Evolutionary conservation across 2,888 invertebrate species (phyloP), one percentile per base, ranked within the genome.

Genomic region (Dendrolimus houi): DNA sequence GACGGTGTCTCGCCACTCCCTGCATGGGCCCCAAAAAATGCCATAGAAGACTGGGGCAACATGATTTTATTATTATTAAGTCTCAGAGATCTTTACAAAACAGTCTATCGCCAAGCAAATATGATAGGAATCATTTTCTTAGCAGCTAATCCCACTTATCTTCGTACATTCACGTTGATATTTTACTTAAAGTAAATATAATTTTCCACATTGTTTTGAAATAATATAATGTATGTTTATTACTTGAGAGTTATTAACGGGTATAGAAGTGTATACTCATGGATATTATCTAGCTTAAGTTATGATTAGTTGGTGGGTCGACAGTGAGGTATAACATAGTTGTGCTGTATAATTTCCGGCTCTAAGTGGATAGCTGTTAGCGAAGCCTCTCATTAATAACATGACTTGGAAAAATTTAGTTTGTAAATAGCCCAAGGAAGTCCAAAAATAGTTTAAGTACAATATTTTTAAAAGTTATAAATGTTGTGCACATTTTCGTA

Each of bases 281-380:
- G 47, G 9, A 47, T 47, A 12, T 47, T 10, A 47, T 47, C 12
- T 47, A 10, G 6, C 47, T 8, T 47, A 47, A 47, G 47, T 47
- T 47, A 12, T 47, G 47, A 47, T 47, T 47, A 47, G 47, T 47
- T 12, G 9, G 47, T 47, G 47, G 3, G 47, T 47, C 12, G 47
- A 47, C 47, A 29, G 29, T 29, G 29, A 6, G 29, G 29, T 3
- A 29, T 29, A 29, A 29, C 29, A 29, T 29, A 29, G 55, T 79
- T 77, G 59, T 71, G 88, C 84, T 77, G 77, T 75, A 69, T 87
- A 85, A 88, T 70, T 69, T 88, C 88, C 88, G 86, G 71, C 63
- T 65, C 66, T 81, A 86, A 88, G 86, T 86, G 85, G 86, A 83
- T 83, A 77, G 81, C 69, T 62, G 73, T 67, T 67, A 65, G 29